Conservation (phyloP, 2,888 invertebrate genomes). For the Notodonta dromedarius region DNA sequence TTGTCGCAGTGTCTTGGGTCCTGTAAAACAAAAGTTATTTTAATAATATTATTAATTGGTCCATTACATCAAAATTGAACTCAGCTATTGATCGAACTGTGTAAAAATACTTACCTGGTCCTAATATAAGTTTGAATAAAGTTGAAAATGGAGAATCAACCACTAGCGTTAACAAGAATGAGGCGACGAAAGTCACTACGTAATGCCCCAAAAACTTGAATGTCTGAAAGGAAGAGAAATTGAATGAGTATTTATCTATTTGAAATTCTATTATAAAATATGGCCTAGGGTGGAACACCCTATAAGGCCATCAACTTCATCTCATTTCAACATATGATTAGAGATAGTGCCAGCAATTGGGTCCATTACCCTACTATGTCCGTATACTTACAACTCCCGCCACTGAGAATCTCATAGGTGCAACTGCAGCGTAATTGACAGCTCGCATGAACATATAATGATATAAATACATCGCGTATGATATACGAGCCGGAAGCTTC, state of each 20-base stretch:
- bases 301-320: too few relatives aligned
- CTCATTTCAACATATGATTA: too few relatives aligned
- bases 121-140: conserved; percentile 19
- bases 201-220: conserved; percentile 23
- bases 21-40: background rate
- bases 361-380: background rate
- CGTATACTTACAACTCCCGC: conserved; percentile 30
- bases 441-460: conserved; percentile 56
- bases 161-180: conserved; percentile 17
- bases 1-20: background rate
- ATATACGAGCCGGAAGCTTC: conserved; percentile 65
- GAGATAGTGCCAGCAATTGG: background rate
- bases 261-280: too few relatives aligned
- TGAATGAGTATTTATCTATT: background rate
- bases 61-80: too few relatives aligned
- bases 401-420: conserved; percentile 34
- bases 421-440: conserved; percentile 23
- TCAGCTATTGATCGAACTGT: too few relatives aligned
- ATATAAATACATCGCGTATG: conserved; percentile 74
- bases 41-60: background rate
- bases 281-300: too few relatives aligned
- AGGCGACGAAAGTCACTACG: conserved; percentile 15
- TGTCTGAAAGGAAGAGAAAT: conserved; percentile 18
- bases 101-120: conserved; percentile 17
- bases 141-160: conserved; percentile 26